Base-by-base conservation (phyloP, 2,888 invertebrate species). In the Danaus chrysippus region DNA sequence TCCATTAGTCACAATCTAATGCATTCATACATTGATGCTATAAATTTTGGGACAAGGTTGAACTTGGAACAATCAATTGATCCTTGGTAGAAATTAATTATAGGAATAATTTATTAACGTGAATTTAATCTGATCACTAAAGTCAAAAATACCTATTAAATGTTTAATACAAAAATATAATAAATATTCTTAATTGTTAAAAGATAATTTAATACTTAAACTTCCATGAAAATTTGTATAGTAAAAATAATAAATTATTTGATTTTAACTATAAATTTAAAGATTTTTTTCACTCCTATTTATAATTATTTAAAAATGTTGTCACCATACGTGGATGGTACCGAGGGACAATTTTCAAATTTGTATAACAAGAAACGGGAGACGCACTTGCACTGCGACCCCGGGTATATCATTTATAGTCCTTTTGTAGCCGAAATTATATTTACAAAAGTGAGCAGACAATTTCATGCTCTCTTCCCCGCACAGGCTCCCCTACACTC, bases 361-460 rank as follows among this genome's bases (percentile, higher is more conserved):
- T 80, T 81, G 73, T 82, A 79, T 84, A 84, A 85, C 83, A 75
- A 83, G 86, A 79, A 79, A 76, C 76, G 73, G 71, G 75, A 75
- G 76, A 75, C 79, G 76, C 85, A 84, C 85, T 84, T 85, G 86
- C 83, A 81, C 79, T 75, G 74, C 80, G 84, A 81, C 86, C 84
- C 87, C 73, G 83, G 81, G 82, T 84, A 78, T 89, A 88, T 88
- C 89, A 87, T 89, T 89, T 86, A 86, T 88, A 86, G 88, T 85
- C 90, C 90, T 90, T 91, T 91, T 91, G 91, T 91, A 88, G 82
- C 84, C 88, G 79, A 91, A 91, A 91, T 91, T 88, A 91, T 91
- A 91, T 91, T 91, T 91, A 90, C 90, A 91, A 87, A 91, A 91
- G 89, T 88, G 90, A 91, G 86, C 89, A 89, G 91, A 91, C 90